Conservation (phyloP, 2,888 invertebrate species). For the Campopleginae sp. region DNA sequence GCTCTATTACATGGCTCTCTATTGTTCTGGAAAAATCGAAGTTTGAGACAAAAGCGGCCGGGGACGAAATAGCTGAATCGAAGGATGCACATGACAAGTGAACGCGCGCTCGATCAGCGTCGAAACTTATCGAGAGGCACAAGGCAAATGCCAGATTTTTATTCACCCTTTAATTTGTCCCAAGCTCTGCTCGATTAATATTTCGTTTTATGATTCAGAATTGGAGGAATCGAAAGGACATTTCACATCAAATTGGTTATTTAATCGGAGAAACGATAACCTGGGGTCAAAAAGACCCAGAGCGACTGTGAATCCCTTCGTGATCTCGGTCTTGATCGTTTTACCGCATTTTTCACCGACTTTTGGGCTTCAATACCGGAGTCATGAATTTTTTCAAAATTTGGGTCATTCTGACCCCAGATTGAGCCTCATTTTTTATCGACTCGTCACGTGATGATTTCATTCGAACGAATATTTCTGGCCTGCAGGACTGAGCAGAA, state of each 20-base stretch:
- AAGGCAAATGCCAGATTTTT: conserved; percentile 3
- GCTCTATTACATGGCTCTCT: conserved; percentile 26
- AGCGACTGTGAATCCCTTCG: too few relatives aligned
- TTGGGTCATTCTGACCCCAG: too few relatives aligned
- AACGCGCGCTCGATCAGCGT: conserved; percentile 27
- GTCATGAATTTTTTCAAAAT: too few relatives aligned
- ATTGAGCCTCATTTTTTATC: too few relatives aligned
- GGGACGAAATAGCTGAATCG: conserved; percentile 21
- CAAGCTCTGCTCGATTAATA: neutral
- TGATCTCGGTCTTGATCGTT: too few relatives aligned
- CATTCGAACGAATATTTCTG: neutral
- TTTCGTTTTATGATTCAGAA: neutral
- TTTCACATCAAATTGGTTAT: too few relatives aligned
- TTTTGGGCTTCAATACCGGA: too few relatives aligned
- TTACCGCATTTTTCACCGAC: too few relatives aligned
- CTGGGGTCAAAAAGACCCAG: too few relatives aligned
- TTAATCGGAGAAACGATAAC: too few relatives aligned
- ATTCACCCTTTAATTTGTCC: neutral
- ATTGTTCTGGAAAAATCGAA: conserved; percentile 48
- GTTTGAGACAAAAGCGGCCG: conserved; percentile 22
- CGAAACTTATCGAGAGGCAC: conserved; percentile 20
- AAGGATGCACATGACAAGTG: conserved; percentile 27
- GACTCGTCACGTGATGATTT: neutral
- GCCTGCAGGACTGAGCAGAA: neutral
- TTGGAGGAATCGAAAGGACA: too few relatives aligned